Base-by-base conservation (phyloP, 1,140 invertebrate genomes). In the Leptopilina boulardi region DNA sequence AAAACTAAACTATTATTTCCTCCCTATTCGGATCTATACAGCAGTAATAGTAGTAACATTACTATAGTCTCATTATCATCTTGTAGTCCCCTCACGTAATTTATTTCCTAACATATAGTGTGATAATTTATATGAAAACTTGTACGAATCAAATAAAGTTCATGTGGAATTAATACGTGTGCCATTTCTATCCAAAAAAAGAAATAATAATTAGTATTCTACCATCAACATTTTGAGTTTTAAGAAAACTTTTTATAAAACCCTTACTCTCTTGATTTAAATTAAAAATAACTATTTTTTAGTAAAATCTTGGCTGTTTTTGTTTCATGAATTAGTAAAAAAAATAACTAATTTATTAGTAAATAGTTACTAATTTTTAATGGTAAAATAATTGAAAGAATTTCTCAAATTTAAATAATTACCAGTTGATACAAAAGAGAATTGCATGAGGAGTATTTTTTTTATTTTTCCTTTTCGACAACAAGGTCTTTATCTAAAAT, bases 61-160 rank as follows among this genome's bases (percentile, higher is more conserved):
- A 34, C 26, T 66, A 66, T 66, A n/a, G n/a, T 66, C 59, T 66
- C 59, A 66, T 66, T 66, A 66, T 66, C 59, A 23, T 15, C 26
- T 34, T 66, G 59, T 66, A 30, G 23, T 30, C 59, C 59, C 59
- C 26, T 66, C 26, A 30, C n/a, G 59, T 66, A 30, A 66, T 66
- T 66, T 34, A 66, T 66, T 19, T 30, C 9, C 23, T 21, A 15
- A 26, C 21, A 26, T 13, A 54, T 19, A 18, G 51, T 59, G 23
- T 34, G 15, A 66, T 66, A 66, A 66, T 66, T 66, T 66, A 66
- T 66, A 13, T 9, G 0, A 38, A 66, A 66, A 66, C 19, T 26
- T n/a, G 23, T 13, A 15, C 59, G 4, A 66, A 30, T 66, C 59
- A 66, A 66, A 66, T 30, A n/a, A 5, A 21, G 21, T 66, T 66